Evolutionary conservation across 2,113 vertebrate genomes (phyloP).

Genomic region (Willisornis vidua): DNA sequence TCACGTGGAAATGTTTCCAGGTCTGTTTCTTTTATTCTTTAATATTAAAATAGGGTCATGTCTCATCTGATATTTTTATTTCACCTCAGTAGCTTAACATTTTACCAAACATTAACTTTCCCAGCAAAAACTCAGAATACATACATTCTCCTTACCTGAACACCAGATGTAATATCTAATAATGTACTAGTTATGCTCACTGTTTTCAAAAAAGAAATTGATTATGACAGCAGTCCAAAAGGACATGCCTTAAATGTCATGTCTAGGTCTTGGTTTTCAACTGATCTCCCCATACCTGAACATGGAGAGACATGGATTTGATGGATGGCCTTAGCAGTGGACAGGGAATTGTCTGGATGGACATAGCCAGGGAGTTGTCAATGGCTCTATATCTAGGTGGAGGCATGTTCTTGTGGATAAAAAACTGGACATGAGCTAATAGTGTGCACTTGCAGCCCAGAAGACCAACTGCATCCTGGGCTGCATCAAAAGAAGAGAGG

Average conservation of each 20-base stretch:
- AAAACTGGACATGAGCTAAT: neutral
- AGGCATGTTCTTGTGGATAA: neutral
- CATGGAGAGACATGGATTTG: neutral
- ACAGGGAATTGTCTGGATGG: neutral
- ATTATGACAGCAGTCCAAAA: neutral
- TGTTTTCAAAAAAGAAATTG: neutral
- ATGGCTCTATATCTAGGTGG: neutral
- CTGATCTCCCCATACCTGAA: neutral
- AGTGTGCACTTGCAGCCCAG: neutral
- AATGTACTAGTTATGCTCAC: neutral
- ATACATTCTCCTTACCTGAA: neutral
- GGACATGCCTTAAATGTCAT: neutral
- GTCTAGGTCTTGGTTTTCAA: neutral
- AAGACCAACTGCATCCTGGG: neutral
- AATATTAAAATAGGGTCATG: neutral
- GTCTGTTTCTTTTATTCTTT: neutral
- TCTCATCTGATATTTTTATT: neutral
- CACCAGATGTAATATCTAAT: neutral
- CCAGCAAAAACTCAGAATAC: neutral
- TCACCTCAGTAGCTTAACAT: neutral
- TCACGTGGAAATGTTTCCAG: neutral
- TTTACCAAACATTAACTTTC: neutral
- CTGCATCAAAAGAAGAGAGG: neutral
- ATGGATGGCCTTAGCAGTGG: neutral
- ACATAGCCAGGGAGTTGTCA: fast-evolving